phyloP scores from a whole-genome alignment of 2,888 invertebrate species.

The Barypeithes pellucidus region DNA sequence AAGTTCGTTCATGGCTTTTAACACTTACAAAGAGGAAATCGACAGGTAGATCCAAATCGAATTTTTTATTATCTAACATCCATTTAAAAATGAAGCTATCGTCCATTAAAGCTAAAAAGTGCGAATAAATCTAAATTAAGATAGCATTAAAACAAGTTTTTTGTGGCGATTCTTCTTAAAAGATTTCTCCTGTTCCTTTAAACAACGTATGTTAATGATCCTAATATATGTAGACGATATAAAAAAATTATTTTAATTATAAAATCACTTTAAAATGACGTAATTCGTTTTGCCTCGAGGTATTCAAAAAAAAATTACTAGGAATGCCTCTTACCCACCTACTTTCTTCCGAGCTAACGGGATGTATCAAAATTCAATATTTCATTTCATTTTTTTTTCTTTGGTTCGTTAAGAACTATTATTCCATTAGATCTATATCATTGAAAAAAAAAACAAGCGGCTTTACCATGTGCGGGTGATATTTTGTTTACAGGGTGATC shows the following conservation, averaged over 20 bases:
- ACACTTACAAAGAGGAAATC: background rate
- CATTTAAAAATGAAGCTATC: background rate
- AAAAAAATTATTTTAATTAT: constrained; percentile 20
- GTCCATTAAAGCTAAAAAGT: background rate
- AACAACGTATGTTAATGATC: constrained; percentile 15
- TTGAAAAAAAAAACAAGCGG: background rate
- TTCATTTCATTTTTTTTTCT: background rate
- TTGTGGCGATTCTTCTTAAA: background rate
- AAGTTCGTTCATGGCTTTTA: no score
- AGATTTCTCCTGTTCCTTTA: constrained; percentile 14
- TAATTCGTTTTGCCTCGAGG: background rate
- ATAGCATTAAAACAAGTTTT: constrained; percentile 12
- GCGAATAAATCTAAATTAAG: constrained; percentile 8
- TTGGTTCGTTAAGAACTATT: constrained; percentile 8
- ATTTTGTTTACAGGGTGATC: background rate
- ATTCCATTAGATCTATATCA: background rate
- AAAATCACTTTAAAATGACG: constrained; percentile 21
- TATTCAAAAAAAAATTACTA: background rate
- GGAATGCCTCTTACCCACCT: constrained; percentile 15
- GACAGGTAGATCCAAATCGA: background rate
- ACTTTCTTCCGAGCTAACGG: constrained; percentile 21
- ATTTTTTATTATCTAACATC: constrained; percentile 4
- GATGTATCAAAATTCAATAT: constrained; percentile 2
- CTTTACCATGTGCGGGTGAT: background rate
- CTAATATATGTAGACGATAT: constrained; percentile 4